Evolutionary conservation across 2,888 invertebrate species (phyloP), one percentile per base, ranked within the genome.

Genomic region (Achlya flavicornis): DNA sequence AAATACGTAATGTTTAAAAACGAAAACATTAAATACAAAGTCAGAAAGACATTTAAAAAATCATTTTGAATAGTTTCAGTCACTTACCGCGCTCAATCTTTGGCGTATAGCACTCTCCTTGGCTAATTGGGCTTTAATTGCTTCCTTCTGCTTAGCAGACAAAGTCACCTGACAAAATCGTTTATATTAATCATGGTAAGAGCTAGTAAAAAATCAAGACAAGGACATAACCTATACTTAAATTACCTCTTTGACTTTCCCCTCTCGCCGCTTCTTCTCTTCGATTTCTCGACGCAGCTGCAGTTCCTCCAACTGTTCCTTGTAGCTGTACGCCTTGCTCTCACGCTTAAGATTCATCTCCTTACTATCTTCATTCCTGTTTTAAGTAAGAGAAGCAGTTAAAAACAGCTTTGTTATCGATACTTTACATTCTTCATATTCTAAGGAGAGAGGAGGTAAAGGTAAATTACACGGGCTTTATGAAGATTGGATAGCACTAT

Each of bases 271-370:
- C 63, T 96, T 96, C 87, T 98, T 98, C 76, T 98, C 98, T 76
- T 98, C 98, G 26, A 99, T 92, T 90, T 99, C 99, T 67, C 98
- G 96, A n/a, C 97, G 94, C 63, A 99, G 92, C 83, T 99, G 98
- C 73, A 98, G 88, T 86, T 99, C 99, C 81, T 99, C 99, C 80
- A 98, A 94, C 86, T 99, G 99, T 69, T 99, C 99, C 84, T 98
- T 98, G 87, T 98, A 99, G 69, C 98, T 98, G 88, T 99, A 99
- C 2, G 97, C 97, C 90, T 99, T 99, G 87, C 98, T 99, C 87
- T 99, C 99, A 16, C 99, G 95, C 88, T 98, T 98, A 86, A 99
- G 95, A 78, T 99, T 98, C 94, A 95, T 96, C 61, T 92, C 94
- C 46, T 88, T 90, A 70, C 73, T 90, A 70, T 93, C 93, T 57